These are phyloP conservation scores for Falco biarmicus DNA, from an alignment of 2,797 vertebrate genomes.

Conservation along the genomic window DNA sequence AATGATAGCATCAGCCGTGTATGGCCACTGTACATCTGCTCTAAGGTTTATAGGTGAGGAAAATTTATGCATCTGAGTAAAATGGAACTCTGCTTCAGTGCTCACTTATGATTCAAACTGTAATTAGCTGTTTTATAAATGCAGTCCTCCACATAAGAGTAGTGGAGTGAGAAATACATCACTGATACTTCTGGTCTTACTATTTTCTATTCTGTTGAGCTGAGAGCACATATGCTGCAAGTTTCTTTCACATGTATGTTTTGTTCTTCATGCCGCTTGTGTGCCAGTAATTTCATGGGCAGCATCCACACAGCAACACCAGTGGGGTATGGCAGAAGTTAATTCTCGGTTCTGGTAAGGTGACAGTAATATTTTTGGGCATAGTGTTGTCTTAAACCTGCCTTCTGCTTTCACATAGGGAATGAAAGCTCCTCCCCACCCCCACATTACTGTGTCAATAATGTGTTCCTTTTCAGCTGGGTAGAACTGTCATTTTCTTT, in stretches of 20 bases:
- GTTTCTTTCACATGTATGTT: neutral
- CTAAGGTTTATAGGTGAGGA: neutral
- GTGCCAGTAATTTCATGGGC: neutral
- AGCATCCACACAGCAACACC: neutral
- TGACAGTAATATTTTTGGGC: neutral
- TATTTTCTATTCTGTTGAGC: neutral
- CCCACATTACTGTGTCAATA: neutral
- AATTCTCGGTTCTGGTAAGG: neutral
- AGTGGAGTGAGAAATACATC: neutral
- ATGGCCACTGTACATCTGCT: neutral
- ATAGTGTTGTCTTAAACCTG: neutral
- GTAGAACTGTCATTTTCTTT: neutral
- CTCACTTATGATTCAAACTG: neutral
- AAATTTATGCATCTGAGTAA: neutral
- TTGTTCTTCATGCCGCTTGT: neutral
- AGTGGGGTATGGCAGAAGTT: neutral
- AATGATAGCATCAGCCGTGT: neutral
- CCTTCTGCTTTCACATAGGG: neutral
- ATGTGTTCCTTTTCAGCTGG: neutral
- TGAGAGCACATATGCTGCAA: neutral
- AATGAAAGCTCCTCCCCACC: neutral
- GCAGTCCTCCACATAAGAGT: neutral
- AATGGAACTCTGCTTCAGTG: neutral
- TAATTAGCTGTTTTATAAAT: constrained; percentile 1
- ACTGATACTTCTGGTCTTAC: neutral